Evolutionary conservation across 2,797 vertebrate genomes (phyloP), one percentile per base, ranked within the genome.

Genomic region (Morus bassanus): DNA sequence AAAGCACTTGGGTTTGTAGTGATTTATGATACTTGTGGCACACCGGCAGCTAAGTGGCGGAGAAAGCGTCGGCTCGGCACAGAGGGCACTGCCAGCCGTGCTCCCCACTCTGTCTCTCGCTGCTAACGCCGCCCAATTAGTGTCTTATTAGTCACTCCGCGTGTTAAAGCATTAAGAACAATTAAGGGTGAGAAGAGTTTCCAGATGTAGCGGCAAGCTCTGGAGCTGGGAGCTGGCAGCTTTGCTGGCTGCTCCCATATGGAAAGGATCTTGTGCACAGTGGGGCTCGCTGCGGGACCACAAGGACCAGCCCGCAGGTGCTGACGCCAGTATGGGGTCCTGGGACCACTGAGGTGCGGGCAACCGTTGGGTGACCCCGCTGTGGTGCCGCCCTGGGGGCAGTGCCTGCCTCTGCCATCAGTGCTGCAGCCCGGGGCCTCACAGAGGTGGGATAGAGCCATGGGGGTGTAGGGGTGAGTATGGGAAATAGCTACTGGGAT

Each of bases 141-240:
- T 94, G 95, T 91, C 93, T 90, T 94, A 95, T 98, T 98, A 97
- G 97, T 96, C 96, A 92, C 95, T 97, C 82, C 7, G 77, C 41
- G 81, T 97, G 97, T 97, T 97, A 97, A 95, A 93, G 96, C 97
- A 98, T 98, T 98, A 97, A 88, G 93, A 93, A 95, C 97, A 96
- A 98, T 98, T 98, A 98, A 92, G 97, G 93, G 94, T 89, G 96
- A 97, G 97, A 97, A 96, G 95, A 92, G 96, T 74, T 97, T 98
- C 97, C 98, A 98, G 97, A 97, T 97, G 98, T 88, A 92, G 95
- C n/a, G 3, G 93, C 92, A 75, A 51, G 85, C 4, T 3, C 95
- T 28, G 92, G 93, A 77, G 93, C 88, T 35, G 93, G 92, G 77
- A 94, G 89, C 85, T 92, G 96, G 81, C 39, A 30, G 90, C 75